A percentile compares a stretch with the other conserved stretches of the same genome.
Conservation (phyloP, 1,140 invertebrate genomes). For the Drosophila yakuba region DNA sequence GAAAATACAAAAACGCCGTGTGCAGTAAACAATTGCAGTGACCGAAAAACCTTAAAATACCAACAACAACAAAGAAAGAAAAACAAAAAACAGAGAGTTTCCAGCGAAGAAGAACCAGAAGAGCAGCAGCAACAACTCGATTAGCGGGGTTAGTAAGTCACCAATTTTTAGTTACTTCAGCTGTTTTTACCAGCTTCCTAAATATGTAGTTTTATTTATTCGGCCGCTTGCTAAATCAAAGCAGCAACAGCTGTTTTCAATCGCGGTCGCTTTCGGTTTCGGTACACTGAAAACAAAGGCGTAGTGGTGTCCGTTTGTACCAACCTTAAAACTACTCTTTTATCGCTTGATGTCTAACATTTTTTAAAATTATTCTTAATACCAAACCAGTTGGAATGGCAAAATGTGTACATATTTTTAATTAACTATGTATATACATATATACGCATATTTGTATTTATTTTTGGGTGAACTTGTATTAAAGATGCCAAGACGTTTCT, state of each 20-base stretch:
- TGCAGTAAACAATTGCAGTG: slow-evolving; percentile 28
- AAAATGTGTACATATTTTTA: too few relatives aligned
- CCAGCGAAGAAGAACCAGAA: slow-evolving; percentile 1
- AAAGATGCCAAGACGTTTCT: not conserved
- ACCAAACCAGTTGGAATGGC: too few relatives aligned
- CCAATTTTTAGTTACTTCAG: not conserved
- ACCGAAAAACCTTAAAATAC: slow-evolving; percentile 29
- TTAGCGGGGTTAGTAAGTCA: slow-evolving; percentile 28
- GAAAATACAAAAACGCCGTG: slow-evolving; percentile 3
- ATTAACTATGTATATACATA: too few relatives aligned
- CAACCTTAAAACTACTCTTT: too few relatives aligned
- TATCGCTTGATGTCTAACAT: too few relatives aligned
- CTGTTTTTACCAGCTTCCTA: slow-evolving; percentile 5
- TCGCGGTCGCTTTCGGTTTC: slow-evolving; percentile 37
- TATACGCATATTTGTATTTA: too few relatives aligned
- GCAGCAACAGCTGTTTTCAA: slow-evolving; percentile 62
- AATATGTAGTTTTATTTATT: not conserved
- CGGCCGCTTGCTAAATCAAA: slow-evolving; percentile 16
- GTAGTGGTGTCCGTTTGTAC: too few relatives aligned
- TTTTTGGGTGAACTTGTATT: too few relatives aligned
- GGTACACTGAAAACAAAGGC: not conserved
- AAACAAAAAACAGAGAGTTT: not conserved
- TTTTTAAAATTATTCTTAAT: too few relatives aligned
- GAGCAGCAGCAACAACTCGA: slow-evolving; percentile 5
- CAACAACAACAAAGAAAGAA: not conserved